Percentiles rank a stretch among this genome's conserved stretches.
phyloP scores from a whole-genome alignment of 2,797 vertebrate genomes.

The Acanthopagrus latus region DNA sequence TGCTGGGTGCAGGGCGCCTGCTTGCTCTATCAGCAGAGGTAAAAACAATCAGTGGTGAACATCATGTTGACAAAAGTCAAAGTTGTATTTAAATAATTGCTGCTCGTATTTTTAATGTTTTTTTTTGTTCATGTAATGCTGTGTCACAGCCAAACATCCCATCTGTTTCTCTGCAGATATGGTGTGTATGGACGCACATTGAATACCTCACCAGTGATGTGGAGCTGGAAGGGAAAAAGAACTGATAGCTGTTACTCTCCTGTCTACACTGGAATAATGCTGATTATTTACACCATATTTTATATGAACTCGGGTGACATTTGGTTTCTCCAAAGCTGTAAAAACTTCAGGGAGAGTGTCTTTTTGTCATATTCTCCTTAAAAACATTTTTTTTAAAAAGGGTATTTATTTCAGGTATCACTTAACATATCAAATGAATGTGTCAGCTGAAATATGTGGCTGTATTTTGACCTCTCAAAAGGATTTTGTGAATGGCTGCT shows the following conservation, averaged over 20 bases:
- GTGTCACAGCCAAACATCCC: neutral
- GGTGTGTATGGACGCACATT: conserved; percentile 80
- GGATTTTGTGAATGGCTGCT: no score
- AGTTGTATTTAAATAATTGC: neutral
- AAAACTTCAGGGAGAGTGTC: neutral
- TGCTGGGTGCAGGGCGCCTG: conserved; percentile 74
- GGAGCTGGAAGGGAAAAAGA: conserved; percentile 53
- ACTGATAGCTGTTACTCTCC: conserved; percentile 8
- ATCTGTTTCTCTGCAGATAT: conserved; percentile 64
- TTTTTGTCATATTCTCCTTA: neutral
- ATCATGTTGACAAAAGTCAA: neutral
- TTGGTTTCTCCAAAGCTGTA: neutral
- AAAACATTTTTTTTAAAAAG: no score
- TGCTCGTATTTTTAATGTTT: neutral
- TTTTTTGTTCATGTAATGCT: neutral
- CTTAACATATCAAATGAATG: neutral
- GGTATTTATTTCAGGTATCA: neutral
- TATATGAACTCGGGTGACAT: neutral
- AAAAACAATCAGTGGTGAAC: neutral
- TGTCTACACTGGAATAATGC: neutral
- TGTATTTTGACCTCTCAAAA: neutral
- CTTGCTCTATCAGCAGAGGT: conserved; percentile 80
- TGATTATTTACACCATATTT: neutral
- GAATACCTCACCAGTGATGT: conserved; percentile 64
- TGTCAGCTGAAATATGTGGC: neutral